Conservation (phyloP, 2,888 invertebrate genomes). For the Melinaea menophilus region DNA sequence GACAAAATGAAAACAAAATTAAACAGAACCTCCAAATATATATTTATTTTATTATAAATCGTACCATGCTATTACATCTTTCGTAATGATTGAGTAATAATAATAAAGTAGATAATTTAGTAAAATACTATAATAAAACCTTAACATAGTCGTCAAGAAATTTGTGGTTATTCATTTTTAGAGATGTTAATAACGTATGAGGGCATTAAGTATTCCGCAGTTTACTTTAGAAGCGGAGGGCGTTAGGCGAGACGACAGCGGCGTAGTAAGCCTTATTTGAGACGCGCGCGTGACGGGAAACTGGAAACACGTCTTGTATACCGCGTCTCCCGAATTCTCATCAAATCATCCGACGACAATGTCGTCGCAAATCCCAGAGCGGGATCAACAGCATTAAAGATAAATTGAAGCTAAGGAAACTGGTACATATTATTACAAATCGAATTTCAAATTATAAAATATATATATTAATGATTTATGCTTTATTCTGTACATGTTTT, state of each 20-base stretch:
- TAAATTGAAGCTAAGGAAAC: constrained; percentile 63
- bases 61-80: too few relatives aligned
- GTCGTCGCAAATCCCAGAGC: constrained; percentile 70
- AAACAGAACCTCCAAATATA: too few relatives aligned
- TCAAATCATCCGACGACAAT: constrained; percentile 74
- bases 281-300: constrained; percentile 75
- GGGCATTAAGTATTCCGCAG: constrained; percentile 69
- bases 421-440: constrained; percentile 32
- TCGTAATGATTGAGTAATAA: too few relatives aligned
- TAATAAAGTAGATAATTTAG: too few relatives aligned
- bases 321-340: constrained; percentile 67
- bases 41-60: too few relatives aligned
- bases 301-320: constrained; percentile 68
- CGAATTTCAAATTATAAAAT: constrained; percentile 15
- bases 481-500: background rate
- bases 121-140: too few relatives aligned
- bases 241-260: constrained; percentile 51
- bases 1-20: too few relatives aligned
- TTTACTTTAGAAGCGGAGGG: constrained; percentile 61
- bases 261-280: constrained; percentile 74
- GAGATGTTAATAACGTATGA: constrained; percentile 40
- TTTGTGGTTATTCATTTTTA: constrained; percentile 29
- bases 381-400: constrained; percentile 72
- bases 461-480: background rate
- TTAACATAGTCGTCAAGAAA: constrained; percentile 5